A percentile compares a stretch with the other conserved stretches of the same genome.
These are phyloP conservation scores for Allacma fusca DNA, from an alignment of 2,888 invertebrate genomes.

Conservation along the genomic window DNA sequence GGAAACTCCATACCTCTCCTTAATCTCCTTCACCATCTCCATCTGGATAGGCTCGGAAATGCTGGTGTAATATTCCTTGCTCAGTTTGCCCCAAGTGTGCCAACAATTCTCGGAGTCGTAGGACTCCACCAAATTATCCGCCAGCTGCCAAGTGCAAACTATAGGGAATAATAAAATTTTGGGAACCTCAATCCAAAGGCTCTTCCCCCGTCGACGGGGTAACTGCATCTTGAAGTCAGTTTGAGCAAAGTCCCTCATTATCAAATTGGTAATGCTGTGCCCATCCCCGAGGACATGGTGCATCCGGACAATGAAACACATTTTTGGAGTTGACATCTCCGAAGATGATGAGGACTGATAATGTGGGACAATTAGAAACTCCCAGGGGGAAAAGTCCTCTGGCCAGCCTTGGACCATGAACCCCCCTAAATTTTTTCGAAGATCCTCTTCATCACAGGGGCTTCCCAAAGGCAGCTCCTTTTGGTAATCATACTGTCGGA, in stretches of 20 bases:
- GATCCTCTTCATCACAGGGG: neutral
- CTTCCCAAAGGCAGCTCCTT: neutral
- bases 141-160: neutral
- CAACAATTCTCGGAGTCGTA: neutral
- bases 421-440: neutral
- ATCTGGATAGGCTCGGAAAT: neutral
- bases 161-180: neutral
- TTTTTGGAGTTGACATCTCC: neutral
- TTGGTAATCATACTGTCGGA: neutral
- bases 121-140: neutral
- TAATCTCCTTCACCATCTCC: neutral
- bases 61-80: neutral
- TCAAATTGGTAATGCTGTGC: neutral
- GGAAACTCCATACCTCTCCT: neutral
- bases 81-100: neutral
- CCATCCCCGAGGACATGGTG: constrained; percentile 26
- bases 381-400: constrained; percentile 1
- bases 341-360: neutral
- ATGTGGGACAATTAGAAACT: neutral
- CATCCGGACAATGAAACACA: neutral
- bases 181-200: neutral
- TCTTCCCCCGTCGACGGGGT: neutral
- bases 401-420: neutral
- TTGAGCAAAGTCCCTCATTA: constrained; percentile 6
- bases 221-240: neutral